phyloP scores from a whole-genome alignment of 2,888 invertebrate species.

The Sesamia inferens region DNA sequence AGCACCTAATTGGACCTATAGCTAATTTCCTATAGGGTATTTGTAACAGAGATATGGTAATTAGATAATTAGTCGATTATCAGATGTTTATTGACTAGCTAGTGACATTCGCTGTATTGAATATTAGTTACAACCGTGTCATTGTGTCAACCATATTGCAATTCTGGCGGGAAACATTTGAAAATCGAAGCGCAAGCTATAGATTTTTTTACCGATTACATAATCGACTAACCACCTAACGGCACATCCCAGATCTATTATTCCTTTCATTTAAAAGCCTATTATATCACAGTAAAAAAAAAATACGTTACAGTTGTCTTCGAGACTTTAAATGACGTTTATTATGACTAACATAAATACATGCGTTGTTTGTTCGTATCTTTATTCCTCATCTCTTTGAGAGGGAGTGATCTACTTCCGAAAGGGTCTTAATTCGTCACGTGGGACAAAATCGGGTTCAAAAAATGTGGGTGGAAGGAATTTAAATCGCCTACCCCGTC shows the following conservation, averaged over 20 bases:
- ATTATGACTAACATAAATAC: constrained; percentile 63
- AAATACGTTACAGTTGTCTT: constrained; percentile 83
- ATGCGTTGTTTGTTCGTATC: constrained; percentile 20
- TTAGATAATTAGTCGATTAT: constrained; percentile 25
- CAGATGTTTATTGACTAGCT: background rate
- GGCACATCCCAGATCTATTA: constrained; percentile 66
- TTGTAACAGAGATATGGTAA: constrained; percentile 56
- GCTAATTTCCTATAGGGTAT: constrained; percentile 64
- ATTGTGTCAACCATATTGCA: background rate
- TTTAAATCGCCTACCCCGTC: background rate
- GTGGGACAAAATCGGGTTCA: background rate
- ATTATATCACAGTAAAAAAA: constrained; percentile 88
- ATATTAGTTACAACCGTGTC: background rate
- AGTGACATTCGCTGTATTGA: constrained; percentile 1
- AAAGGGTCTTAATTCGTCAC: background rate
- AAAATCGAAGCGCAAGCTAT: background rate
- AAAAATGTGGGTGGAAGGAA: background rate
- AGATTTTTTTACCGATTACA: background rate
- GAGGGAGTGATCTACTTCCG: background rate
- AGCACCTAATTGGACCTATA: constrained; percentile 74
- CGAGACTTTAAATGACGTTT: constrained; percentile 70
- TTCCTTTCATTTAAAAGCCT: constrained; percentile 78
- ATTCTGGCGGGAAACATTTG: background rate
- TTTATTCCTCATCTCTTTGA: constrained; percentile 9
- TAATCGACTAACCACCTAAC: constrained; percentile 18